Percentiles rank a stretch among this genome's conserved stretches.
These are phyloP conservation scores for Papilio glaucus DNA, from an alignment of 1,140 invertebrate species.

Conservation along the genomic window DNA sequence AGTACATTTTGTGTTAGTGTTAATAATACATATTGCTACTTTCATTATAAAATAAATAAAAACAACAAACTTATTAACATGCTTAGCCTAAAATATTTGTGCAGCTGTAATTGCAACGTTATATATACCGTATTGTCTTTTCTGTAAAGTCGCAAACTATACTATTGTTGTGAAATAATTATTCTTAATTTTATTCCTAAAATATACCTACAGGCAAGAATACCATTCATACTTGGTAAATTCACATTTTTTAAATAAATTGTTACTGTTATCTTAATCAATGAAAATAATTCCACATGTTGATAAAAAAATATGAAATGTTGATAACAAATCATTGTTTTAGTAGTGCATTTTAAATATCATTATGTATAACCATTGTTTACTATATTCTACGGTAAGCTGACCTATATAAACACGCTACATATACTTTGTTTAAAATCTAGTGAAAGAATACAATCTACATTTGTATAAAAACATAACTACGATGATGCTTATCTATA, in stretches of 20 bases:
- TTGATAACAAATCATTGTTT: neutral
- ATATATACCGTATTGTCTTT: neutral
- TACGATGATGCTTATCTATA: slow-evolving; percentile 32
- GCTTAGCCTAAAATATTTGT: slow-evolving; percentile 35
- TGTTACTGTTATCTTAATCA: neutral
- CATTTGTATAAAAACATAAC: neutral
- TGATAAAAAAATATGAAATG: no score
- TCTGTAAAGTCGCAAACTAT: neutral
- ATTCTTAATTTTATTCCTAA: neutral
- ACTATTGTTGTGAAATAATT: neutral
- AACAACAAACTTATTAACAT: slow-evolving; percentile 42
- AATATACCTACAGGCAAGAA: slow-evolving; percentile 34
- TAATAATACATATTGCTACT: slow-evolving; percentile 41
- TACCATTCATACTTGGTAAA: slow-evolving; percentile 8
- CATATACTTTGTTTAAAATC: neutral
- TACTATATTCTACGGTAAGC: neutral
- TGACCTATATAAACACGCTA: neutral
- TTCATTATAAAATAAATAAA: slow-evolving; percentile 50
- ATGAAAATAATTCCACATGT: no score
- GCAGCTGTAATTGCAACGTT: neutral
- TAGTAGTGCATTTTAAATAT: neutral
- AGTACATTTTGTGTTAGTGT: slow-evolving; percentile 22
- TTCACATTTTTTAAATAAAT: neutral
- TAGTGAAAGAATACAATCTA: neutral
- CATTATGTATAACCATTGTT: neutral